These are phyloP conservation scores for Castor canadensis DNA, from an alignment of 2,113 vertebrate species.

Conservation along the genomic window DNA sequence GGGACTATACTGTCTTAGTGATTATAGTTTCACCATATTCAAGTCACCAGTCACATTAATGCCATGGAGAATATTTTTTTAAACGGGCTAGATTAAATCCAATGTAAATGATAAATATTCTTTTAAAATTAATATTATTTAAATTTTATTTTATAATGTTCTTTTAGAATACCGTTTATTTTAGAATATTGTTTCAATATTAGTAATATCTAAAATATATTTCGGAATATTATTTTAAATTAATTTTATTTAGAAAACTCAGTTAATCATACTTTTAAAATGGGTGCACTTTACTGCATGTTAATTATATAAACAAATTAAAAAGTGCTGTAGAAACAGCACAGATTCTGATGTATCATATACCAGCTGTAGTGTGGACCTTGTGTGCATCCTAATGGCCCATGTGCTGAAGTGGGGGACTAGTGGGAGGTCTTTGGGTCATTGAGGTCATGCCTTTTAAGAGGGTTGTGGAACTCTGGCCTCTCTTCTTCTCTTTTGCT, in stretches of 20 bases:
- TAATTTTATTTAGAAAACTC: conserved; percentile 14
- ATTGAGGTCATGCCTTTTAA: no score
- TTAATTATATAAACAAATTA: background rate
- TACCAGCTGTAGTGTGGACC: no score
- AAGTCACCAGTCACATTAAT: background rate
- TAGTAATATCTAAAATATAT: no score
- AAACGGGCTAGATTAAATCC: background rate
- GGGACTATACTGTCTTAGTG: background rate
- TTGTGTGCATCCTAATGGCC: no score
- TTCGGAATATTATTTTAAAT: no score
- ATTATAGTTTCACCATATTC: background rate
- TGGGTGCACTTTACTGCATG: background rate
- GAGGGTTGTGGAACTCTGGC: no score
- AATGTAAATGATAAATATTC: background rate
- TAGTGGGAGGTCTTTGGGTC: background rate
- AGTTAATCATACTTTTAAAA: background rate
- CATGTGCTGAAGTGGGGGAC: no score
- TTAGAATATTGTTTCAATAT: no score
- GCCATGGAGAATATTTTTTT: background rate
- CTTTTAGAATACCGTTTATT: no score
- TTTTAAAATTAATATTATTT: no score
- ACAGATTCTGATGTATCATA: background rate
- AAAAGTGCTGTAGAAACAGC: background rate
- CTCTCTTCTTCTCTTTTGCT: background rate
- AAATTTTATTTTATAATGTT: no score